Evolutionary conservation across 1,140 invertebrate genomes (phyloP).

Genomic region (Rhopalosiphum padi): DNA sequence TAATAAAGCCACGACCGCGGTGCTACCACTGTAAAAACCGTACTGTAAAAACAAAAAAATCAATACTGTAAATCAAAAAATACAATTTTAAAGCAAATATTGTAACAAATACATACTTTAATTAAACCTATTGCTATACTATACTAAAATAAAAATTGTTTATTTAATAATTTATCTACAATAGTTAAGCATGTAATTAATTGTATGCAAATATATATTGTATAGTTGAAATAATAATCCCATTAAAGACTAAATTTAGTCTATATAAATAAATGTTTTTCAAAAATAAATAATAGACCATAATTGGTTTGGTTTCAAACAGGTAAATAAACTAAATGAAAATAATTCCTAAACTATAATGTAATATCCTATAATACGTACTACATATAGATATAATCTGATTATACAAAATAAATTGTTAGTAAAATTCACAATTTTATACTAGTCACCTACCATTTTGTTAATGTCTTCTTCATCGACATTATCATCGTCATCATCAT

Average conservation of each 20-base stretch:
- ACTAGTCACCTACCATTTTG: neutral
- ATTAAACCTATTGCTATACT: neutral
- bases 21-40: constrained; percentile 87
- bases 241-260: accelerated
- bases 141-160: neutral
- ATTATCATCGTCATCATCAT: neutral
- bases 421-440: neutral
- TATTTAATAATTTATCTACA: neutral
- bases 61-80: neutral
- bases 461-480: neutral
- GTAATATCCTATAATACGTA: neutral
- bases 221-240: neutral
- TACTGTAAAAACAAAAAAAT: neutral
- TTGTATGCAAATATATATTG: neutral
- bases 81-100: neutral
- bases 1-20: constrained; percentile 90
- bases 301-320: neutral
- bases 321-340: neutral
- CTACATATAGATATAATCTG: neutral
- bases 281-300: neutral
- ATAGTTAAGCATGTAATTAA: neutral
- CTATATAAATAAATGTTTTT: neutral
- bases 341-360: neutral
- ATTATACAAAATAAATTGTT: neutral
- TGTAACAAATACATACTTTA: neutral